A percentile compares a stretch with the other conserved stretches of the same genome.
These are phyloP conservation scores for Polietes domitor DNA, from an alignment of 2,888 invertebrate genomes.

Conservation along the genomic window DNA sequence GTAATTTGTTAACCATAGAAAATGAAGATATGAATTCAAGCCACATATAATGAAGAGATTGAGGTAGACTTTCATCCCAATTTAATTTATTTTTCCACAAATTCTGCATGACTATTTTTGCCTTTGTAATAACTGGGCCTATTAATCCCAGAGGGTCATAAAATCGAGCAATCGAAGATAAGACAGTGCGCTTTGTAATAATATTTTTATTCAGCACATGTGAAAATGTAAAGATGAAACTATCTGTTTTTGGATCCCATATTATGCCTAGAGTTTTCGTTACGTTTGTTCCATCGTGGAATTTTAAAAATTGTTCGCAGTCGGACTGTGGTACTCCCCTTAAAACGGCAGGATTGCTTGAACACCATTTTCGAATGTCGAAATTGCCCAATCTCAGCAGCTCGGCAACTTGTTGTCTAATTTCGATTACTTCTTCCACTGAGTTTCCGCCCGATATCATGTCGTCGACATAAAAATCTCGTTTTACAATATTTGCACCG, in stretches of 20 bases:
- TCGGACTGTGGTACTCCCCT: background rate
- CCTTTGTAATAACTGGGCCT: no score
- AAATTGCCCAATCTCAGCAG: constrained; percentile 47
- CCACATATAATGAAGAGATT: background rate
- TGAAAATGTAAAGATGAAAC: constrained; percentile 43
- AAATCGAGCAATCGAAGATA: no score
- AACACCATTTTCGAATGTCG: constrained; percentile 66
- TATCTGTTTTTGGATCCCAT: constrained; percentile 39
- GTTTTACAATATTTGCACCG: constrained; percentile 34
- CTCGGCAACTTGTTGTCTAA: background rate
- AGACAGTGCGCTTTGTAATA: no score
- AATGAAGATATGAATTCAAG: constrained; percentile 8
- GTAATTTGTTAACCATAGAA: background rate
- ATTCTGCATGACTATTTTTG: background rate
- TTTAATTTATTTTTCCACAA: background rate
- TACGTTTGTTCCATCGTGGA: constrained; percentile 22
- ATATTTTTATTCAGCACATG: no score
- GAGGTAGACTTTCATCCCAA: background rate
- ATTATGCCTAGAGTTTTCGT: constrained; percentile 38
- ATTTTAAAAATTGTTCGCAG: constrained; percentile 22
- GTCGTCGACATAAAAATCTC: constrained; percentile 51
- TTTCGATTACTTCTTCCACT: constrained; percentile 39
- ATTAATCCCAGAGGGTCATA: no score
- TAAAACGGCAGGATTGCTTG: constrained; percentile 18
- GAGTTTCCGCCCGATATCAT: constrained; percentile 52